These are phyloP conservation scores for Rhabdomys pumilio DNA, from an alignment of 2,797 vertebrate genomes.

Conservation along the genomic window DNA sequence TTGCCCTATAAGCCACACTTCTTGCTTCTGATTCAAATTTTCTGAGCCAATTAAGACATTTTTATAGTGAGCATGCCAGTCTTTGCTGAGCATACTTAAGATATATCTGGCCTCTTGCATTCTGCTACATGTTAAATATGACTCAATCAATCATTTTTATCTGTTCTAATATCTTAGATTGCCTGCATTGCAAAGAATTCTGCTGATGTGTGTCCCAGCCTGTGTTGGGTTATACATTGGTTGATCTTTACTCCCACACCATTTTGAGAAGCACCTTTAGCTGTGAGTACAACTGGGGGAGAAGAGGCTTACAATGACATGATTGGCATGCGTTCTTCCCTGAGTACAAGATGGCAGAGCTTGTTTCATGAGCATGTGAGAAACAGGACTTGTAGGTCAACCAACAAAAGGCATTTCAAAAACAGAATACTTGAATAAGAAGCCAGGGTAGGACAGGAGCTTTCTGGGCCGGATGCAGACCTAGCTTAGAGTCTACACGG, in stretches of 20 bases:
- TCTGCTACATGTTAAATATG: background rate
- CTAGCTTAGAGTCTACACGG: background rate
- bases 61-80: background rate
- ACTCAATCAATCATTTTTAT: background rate
- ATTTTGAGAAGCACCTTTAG: background rate
- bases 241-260: background rate
- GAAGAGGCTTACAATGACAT: background rate
- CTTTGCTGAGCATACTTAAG: background rate
- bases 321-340: background rate
- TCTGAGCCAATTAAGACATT: background rate
- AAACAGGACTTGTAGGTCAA: background rate
- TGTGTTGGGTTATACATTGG: background rate
- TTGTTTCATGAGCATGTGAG: background rate
- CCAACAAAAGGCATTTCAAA: background rate
- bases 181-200: background rate
- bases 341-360: background rate
- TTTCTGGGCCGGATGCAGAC: background rate
- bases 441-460: background rate
- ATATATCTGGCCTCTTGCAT: background rate
- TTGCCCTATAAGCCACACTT: background rate
- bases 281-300: background rate
- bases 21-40: background rate
- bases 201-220: background rate
- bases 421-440: background rate
- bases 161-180: conserved; percentile 14